Evolutionary conservation across 2,113 vertebrate genomes (phyloP).

Genomic region (Pyrgilauda ruficollis): DNA sequence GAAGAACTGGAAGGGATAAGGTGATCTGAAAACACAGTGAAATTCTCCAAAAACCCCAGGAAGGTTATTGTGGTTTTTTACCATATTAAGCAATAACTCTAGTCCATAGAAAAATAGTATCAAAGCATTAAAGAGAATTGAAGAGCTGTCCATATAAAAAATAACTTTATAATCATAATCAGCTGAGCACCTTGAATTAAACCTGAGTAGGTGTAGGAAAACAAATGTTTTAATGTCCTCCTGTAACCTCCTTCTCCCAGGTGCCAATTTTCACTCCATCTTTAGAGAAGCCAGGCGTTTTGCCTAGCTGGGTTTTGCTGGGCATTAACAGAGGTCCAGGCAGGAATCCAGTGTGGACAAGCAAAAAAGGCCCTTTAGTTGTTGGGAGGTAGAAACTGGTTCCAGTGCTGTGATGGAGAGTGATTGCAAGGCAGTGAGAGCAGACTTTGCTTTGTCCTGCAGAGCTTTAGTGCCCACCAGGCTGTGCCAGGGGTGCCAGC

Average conservation of each 20-base stretch:
- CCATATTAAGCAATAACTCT: background rate
- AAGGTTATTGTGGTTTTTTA: background rate
- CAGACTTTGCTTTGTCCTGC: background rate
- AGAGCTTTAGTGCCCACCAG: background rate
- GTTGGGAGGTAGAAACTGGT: background rate
- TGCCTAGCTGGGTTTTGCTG: background rate
- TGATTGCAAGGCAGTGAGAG: background rate
- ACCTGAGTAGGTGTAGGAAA: background rate
- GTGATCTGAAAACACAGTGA: slow-evolving; percentile 17
- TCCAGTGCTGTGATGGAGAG: background rate
- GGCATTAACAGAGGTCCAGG: background rate
- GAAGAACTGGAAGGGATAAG: slow-evolving; percentile 24
- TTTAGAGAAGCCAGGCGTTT: background rate
- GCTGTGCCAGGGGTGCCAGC: background rate
- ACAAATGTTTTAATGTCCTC: background rate
- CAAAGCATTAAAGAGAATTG: background rate
- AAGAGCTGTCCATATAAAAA: background rate
- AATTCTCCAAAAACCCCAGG: background rate
- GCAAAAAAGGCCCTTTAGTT: background rate
- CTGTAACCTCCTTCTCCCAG: background rate
- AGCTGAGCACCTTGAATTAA: background rate
- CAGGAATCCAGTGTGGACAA: background rate
- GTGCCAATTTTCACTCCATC: background rate
- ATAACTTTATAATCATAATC: background rate
- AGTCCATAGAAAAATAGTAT: background rate